These are phyloP conservation scores for Columba guinea DNA, from an alignment of 2,797 vertebrate species.

Conservation along the genomic window DNA sequence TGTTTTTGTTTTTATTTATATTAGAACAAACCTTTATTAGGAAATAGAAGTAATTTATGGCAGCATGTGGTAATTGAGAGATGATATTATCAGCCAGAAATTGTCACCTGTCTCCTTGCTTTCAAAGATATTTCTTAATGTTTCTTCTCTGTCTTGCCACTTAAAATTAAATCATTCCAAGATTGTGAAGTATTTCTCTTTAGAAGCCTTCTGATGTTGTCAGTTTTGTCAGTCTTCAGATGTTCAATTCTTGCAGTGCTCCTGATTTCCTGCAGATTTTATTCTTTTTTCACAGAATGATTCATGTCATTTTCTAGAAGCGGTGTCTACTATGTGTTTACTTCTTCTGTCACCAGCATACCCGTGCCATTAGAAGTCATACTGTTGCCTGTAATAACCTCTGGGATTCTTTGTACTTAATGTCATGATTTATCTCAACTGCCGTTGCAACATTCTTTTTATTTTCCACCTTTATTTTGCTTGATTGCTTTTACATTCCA, in stretches of 20 bases:
- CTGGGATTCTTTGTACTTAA: background rate
- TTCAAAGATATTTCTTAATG: slow-evolving; percentile 20
- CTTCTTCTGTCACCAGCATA: background rate
- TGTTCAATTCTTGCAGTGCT: slow-evolving; percentile 10
- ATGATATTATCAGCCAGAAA: background rate
- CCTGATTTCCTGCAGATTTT: slow-evolving; percentile 31
- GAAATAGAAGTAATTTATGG: background rate
- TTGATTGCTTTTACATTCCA: background rate
- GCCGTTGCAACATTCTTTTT: background rate
- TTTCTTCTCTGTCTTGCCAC: slow-evolving; percentile 38
- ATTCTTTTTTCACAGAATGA: slow-evolving; percentile 20
- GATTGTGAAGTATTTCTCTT: slow-evolving; percentile 44
- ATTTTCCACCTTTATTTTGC: slow-evolving; percentile 15
- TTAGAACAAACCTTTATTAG: background rate
- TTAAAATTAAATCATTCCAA: slow-evolving; percentile 46
- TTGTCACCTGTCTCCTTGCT: slow-evolving; percentile 10
- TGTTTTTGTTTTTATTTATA: background rate
- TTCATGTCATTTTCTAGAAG: slow-evolving; percentile 22
- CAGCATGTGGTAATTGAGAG: background rate
- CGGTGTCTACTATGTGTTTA: background rate
- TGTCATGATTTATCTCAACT: background rate
- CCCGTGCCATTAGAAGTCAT: background rate
- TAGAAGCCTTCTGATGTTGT: slow-evolving; percentile 52
- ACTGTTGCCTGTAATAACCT: background rate
- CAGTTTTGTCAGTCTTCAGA: slow-evolving; percentile 54